Conservation (phyloP, 2,888 invertebrate species). For the Steinernema hermaphroditum region DNA sequence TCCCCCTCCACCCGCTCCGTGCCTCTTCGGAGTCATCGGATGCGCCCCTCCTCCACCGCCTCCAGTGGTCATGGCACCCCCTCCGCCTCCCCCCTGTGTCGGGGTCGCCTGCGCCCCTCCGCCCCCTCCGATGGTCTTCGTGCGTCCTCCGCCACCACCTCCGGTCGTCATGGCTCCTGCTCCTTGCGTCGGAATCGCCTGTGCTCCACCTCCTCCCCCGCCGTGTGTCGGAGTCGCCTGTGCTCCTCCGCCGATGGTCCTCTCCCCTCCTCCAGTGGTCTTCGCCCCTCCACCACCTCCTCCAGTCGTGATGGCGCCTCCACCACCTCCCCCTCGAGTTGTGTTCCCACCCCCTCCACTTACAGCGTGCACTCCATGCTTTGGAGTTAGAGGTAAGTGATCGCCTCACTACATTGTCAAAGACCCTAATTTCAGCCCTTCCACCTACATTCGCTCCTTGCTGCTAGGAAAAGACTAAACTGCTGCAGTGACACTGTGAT, state of each 20-base stretch:
- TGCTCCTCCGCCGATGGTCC: not conserved
- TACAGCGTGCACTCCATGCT: too few relatives aligned
- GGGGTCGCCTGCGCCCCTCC: not conserved
- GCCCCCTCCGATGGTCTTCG: not conserved
- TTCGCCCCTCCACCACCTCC: not conserved
- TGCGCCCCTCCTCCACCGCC: not conserved
- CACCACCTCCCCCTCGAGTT: too few relatives aligned
- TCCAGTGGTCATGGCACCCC: not conserved
- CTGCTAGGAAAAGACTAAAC: too few relatives aligned
- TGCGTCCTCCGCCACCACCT: not conserved
- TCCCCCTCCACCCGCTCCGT: not conserved
- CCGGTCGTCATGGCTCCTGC: not conserved
- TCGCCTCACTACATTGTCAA: too few relatives aligned
- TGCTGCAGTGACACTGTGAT: too few relatives aligned
- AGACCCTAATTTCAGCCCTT: too few relatives aligned
- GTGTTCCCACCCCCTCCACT: too few relatives aligned
- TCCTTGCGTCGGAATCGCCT: slow-evolving; percentile 5
- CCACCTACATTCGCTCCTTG: too few relatives aligned
- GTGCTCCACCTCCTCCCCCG: not conserved
- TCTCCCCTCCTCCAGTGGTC: not conserved
- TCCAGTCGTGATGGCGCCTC: not conserved
- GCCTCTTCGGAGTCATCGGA: slow-evolving; percentile 12
- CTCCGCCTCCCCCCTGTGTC: not conserved
- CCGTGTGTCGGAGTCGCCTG: slow-evolving; percentile 16
- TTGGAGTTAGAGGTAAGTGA: too few relatives aligned